These are phyloP conservation scores for Anolis apletophallus DNA, from an alignment of 2,797 vertebrate genomes.

Conservation along the genomic window DNA sequence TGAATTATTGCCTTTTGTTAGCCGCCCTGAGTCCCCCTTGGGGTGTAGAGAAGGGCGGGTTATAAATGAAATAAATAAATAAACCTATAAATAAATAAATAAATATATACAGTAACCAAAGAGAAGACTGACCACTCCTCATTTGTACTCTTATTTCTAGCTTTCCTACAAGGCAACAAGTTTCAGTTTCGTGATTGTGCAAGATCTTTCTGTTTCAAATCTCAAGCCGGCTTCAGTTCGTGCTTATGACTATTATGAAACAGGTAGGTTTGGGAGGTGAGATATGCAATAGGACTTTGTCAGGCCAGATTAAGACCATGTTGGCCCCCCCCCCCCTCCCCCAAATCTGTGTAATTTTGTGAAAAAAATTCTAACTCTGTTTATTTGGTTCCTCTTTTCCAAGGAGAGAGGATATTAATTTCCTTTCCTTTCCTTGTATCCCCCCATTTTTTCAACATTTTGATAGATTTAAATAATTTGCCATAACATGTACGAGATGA, in stretches of 20 bases:
- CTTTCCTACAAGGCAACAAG: constrained; percentile 41
- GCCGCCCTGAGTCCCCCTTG: too few species aligned
- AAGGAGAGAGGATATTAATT: too few species aligned
- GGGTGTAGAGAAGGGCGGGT: too few species aligned
- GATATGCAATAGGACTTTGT: background rate
- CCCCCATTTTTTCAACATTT: background rate
- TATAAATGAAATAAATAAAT: too few species aligned
- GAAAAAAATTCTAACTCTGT: too few species aligned
- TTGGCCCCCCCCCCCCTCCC: too few species aligned
- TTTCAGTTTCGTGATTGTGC: constrained; percentile 68
- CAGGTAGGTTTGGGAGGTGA: constrained; percentile 57
- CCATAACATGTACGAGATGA: background rate
- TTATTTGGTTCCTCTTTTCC: too few species aligned
- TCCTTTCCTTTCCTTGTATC: background rate
- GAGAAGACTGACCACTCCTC: background rate
- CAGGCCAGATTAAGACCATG: too few species aligned
- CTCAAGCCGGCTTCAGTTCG: constrained; percentile 61
- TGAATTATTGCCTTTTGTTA: too few species aligned
- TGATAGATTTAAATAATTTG: constrained; percentile 8
- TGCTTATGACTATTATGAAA: constrained; percentile 75
- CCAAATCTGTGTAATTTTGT: too few species aligned
- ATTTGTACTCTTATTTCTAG: constrained; percentile 36
- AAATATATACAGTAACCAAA: background rate
- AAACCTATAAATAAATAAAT: too few species aligned
- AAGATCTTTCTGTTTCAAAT: constrained; percentile 64